Evolutionary conservation across 1,140 invertebrate genomes (phyloP).

Genomic region (Drosophila lacteicornis): DNA sequence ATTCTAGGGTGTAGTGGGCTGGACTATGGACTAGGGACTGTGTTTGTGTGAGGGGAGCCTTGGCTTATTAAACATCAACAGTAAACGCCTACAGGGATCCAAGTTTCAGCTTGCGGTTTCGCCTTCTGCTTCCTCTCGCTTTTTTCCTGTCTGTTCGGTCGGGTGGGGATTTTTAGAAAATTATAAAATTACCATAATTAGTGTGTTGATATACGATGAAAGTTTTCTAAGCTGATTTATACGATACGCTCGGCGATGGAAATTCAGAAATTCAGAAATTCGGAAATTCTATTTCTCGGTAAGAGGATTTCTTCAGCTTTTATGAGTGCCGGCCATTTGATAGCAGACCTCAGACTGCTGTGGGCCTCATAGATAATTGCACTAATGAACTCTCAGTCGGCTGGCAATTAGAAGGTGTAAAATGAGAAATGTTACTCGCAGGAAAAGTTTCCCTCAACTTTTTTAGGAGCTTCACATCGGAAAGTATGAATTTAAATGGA

Average conservation of each 20-base stretch:
- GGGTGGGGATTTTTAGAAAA: conserved; percentile 62
- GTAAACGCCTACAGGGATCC: conserved; percentile 57
- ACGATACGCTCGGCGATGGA: conserved; percentile 49
- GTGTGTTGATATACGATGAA: conserved; percentile 77
- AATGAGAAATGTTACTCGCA: conserved; percentile 33
- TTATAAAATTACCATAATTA: conserved; percentile 79
- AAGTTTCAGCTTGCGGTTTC: conserved; percentile 41
- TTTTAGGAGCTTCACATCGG: not conserved
- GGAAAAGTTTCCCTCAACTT: conserved; percentile 29
- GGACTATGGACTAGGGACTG: conserved; percentile 2
- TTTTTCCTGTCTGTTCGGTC: not conserved
- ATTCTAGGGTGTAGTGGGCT: conserved; percentile 20
- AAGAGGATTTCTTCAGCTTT: conserved; percentile 45
- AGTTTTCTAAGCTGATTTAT: conserved; percentile 77
- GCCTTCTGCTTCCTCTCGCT: conserved; percentile 35
- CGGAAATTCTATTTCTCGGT: conserved; percentile 34
- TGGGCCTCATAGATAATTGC: conserved; percentile 31
- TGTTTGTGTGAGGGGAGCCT: conserved; percentile 36
- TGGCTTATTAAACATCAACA: conserved; percentile 77
- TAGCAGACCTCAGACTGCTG: conserved; percentile 11
- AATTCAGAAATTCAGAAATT: conserved; percentile 21
- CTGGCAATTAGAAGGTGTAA: conserved; percentile 46
- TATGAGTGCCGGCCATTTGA: conserved; percentile 39
- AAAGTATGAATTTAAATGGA: conserved; percentile 24
- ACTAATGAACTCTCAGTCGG: conserved; percentile 33